Evolutionary conservation across 2,888 invertebrate genomes (phyloP).

Genomic region (Lasioglossum villosulum): DNA sequence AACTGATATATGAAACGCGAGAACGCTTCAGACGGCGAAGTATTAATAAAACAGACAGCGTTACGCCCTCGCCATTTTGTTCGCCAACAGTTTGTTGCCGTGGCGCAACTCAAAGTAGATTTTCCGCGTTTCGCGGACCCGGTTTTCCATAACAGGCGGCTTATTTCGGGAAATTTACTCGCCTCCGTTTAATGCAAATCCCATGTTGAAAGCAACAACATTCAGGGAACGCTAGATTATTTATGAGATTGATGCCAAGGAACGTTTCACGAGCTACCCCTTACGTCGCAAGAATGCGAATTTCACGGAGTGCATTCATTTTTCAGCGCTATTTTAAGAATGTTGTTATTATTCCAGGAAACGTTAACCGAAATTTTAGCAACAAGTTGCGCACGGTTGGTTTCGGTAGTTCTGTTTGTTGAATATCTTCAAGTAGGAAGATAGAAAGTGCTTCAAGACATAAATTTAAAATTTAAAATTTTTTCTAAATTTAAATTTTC

Average conservation of each 20-base stretch:
- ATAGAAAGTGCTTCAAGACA: not conserved
- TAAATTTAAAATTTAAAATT: too few species aligned
- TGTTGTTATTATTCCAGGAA: not conserved
- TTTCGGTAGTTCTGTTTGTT: not conserved
- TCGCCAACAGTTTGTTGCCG: not conserved
- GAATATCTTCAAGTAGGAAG: not conserved
- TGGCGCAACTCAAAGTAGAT: slow-evolving; percentile 1
- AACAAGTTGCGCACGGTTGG: not conserved
- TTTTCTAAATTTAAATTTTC: too few species aligned
- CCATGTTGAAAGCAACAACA: slow-evolving; percentile 28
- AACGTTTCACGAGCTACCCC: slow-evolving; percentile 13
- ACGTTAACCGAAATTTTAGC: not conserved
- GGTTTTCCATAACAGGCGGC: not conserved
- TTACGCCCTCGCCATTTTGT: not conserved
- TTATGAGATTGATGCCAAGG: slow-evolving; percentile 8
- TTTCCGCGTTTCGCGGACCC: not conserved
- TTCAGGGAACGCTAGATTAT: slow-evolving; percentile 19
- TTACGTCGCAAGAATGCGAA: not conserved
- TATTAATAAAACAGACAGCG: not conserved
- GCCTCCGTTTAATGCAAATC: slow-evolving; percentile 16
- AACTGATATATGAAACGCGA: not conserved
- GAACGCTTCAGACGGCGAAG: not conserved
- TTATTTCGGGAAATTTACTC: slow-evolving; percentile 30
- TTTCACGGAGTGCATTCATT: not conserved
- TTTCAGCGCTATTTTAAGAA: slow-evolving; percentile 5